A percentile compares a stretch with the other conserved stretches of the same genome.
Conservation (phyloP, 2,113 vertebrate species). For the Centrocercus urophasianus region DNA sequence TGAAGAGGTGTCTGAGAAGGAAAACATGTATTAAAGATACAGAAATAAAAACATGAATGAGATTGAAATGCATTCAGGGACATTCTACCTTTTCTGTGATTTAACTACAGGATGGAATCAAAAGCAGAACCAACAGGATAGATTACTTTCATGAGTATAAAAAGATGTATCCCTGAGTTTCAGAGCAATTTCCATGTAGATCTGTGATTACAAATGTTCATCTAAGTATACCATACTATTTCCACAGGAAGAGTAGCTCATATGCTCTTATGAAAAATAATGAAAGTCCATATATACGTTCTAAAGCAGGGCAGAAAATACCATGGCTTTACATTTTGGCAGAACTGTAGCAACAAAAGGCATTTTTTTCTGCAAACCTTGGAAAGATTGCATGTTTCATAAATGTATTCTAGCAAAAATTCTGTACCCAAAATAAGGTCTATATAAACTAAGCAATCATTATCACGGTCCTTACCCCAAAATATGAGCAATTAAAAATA, state of each 20-base stretch:
- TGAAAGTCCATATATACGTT: not conserved
- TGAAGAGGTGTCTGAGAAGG: slow-evolving; percentile 85
- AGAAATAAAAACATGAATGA: slow-evolving; percentile 5
- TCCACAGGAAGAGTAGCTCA: not conserved
- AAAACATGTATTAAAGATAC: slow-evolving; percentile 37
- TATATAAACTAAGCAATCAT: not conserved
- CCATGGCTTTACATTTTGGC: not conserved
- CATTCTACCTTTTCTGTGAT: not conserved
- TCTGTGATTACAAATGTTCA: not conserved
- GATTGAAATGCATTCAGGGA: not conserved
- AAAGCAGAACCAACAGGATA: not conserved
- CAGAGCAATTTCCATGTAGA: not conserved
- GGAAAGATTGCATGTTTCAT: not conserved
- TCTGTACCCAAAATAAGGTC: not conserved
- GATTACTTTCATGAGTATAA: not conserved
- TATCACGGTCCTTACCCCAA: not conserved
- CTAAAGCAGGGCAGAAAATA: not conserved
- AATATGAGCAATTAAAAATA: not conserved
- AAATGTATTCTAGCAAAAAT: not conserved
- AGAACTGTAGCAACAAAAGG: not conserved
- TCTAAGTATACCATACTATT: not conserved
- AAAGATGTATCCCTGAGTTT: not conserved
- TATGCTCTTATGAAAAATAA: not conserved
- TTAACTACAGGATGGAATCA: not conserved
- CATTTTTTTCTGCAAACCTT: not conserved